Base-by-base conservation (phyloP, 2,113 vertebrate genomes). In the Tetraodon nigroviridis region DNA sequence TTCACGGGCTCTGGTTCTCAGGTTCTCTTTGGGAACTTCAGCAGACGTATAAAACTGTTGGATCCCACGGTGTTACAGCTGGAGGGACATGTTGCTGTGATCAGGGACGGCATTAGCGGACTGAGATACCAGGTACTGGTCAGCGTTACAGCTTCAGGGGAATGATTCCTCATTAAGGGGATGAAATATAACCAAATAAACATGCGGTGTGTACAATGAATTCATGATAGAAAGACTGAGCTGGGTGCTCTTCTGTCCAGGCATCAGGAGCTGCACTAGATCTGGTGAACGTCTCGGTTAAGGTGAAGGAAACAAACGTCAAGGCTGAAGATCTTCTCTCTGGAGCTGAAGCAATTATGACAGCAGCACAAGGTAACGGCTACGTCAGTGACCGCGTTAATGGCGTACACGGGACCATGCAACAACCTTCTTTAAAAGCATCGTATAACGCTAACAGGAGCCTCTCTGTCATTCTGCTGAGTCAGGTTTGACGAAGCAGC, bases 51-150 rank as follows among this genome's bases (percentile, higher is more conserved):
- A 70, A 81, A 20, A 51, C 87, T 49, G 22, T 89, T 91, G 27
- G 71, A 78, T 11, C 79, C 73, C 50, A 89, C 90, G 63, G 69
- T 78, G 29, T 76, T 89, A 16, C 78, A 87, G 49, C 53, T 94
- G 68, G 90, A 93, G 49, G 64, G 73, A 67, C 89, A 92, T 46
- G 81, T 91, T 29, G 55, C 55, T 42, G 75, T 74, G 41, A 53
- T 91, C 40, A 79, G 81, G 69, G 75, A 2, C 5, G 89, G 93
- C 51, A 12, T 93, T 51, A 87, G 84, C 58, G 66, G 80, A 17
- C 76, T 95, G 24, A 85, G 84, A 75, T 81, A 92, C 76, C 86
- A 94, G 93, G 93, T 94, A 58, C 29, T 47, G 80, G 21, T 17
- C 16, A 46, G 44, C n/a, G 17, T n/a, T 17, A 13, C 15, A 46